Conservation (phyloP, 64 coral and sea anemone species). For the Stichodactyla mertensii region DNA sequence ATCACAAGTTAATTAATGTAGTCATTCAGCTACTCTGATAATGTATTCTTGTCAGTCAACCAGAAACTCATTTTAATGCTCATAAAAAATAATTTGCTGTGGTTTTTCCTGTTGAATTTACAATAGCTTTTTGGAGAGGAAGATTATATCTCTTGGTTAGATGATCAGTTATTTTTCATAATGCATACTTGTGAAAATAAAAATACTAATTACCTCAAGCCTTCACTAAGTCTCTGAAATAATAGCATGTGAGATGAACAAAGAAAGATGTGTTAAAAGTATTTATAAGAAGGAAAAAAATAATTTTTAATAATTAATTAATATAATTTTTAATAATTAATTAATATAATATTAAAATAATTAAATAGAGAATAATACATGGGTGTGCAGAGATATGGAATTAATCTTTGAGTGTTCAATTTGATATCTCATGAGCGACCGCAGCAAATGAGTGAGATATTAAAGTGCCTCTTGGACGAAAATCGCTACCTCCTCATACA, state of each 20-base stretch:
- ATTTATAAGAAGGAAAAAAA: background rate
- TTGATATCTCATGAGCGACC: no score
- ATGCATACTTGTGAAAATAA: background rate
- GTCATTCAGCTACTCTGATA: background rate
- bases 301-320: background rate
- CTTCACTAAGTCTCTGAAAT: background rate
- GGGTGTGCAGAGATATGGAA: no score
- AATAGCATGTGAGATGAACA: background rate
- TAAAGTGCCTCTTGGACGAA: no score
- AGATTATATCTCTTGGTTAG: background rate
- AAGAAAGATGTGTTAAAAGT: background rate
- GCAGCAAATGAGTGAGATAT: no score
- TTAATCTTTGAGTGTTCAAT: no score
- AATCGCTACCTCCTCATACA: no score
- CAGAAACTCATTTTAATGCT: background rate
- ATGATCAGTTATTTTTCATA: background rate
- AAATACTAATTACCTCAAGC: background rate
- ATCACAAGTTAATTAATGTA: slow-evolving; percentile 8
- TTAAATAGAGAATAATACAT: no score
- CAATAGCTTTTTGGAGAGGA: background rate
- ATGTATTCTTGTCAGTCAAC: background rate
- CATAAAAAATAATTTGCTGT: background rate
- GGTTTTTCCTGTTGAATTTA: background rate
- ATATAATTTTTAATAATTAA: background rate
- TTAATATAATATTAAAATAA: no score